These are phyloP conservation scores for Graptemys geographica DNA, from an alignment of 2,797 vertebrate genomes.

Conservation along the genomic window DNA sequence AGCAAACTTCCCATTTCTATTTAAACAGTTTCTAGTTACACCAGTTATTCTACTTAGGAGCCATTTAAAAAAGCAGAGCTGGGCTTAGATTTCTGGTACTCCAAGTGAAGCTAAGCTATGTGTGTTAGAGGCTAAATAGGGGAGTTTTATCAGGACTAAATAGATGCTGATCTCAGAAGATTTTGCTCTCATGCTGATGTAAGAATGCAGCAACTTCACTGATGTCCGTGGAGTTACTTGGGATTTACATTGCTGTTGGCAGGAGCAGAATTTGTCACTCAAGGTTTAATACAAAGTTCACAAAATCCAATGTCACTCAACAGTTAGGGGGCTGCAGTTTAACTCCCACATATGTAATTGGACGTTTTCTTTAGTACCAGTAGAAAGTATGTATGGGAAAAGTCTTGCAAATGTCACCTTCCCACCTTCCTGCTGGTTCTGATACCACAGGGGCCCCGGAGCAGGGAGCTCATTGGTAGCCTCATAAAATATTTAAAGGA, in stretches of 20 bases:
- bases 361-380: slow-evolving; percentile 3
- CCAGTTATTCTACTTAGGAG: background rate
- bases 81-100: background rate
- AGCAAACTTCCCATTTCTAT: background rate
- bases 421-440: background rate
- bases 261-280: background rate
- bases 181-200: background rate
- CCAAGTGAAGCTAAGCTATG: background rate
- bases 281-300: background rate
- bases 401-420: slow-evolving; percentile 64
- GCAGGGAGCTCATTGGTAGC: slow-evolving; percentile 16
- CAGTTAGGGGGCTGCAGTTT: slow-evolving; percentile 24
- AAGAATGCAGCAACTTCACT: background rate
- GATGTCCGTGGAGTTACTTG: slow-evolving; percentile 16
- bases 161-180: background rate
- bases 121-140: background rate
- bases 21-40: background rate
- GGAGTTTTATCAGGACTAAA: background rate
- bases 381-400: slow-evolving; percentile 14
- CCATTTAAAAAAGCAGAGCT: background rate
- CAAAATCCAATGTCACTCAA: background rate
- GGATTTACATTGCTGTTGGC: background rate
- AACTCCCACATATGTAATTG: background rate
- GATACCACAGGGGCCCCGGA: background rate
- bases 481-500: slow-evolving; percentile 72